Percentiles rank a stretch among this genome's conserved stretches.
phyloP scores from a whole-genome alignment of 2,797 vertebrate species.

The Siniperca scherzeri region DNA sequence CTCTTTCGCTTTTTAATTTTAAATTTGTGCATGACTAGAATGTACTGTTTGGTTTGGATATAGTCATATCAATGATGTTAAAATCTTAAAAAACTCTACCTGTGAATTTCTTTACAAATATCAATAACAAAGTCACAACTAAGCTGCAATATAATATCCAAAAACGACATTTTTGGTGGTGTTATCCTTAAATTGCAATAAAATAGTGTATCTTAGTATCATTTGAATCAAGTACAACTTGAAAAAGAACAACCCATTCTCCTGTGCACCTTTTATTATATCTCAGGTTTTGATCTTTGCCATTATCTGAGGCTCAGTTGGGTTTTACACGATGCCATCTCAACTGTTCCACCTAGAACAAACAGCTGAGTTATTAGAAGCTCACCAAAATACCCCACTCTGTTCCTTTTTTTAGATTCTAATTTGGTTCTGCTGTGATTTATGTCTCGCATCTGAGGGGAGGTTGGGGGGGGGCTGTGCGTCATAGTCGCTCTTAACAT shows the following conservation, averaged over 20 bases:
- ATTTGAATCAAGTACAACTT: not conserved
- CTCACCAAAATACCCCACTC: conserved; percentile 74
- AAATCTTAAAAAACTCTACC: not conserved
- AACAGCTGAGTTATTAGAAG: conserved; percentile 72
- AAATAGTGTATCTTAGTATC: not conserved
- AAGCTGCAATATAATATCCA: not conserved
- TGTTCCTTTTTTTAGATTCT: conserved; percentile 83
- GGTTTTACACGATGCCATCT: conserved; percentile 59
- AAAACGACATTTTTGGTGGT: accelerated
- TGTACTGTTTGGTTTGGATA: not conserved
- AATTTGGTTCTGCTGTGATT: conserved; percentile 83
- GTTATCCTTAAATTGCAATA: not conserved
- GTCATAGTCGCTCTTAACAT: conserved; percentile 74
- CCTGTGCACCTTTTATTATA: conserved; percentile 9
- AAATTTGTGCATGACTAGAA: not conserved
- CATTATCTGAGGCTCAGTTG: conserved; percentile 40
- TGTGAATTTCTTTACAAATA: not conserved
- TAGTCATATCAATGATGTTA: not conserved
- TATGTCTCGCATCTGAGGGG: conserved; percentile 78
- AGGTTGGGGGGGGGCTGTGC: conserved; percentile 52
- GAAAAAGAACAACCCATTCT: not conserved
- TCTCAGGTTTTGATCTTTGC: conserved; percentile 27
- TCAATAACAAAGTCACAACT: not conserved
- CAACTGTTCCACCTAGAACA: conserved; percentile 71
- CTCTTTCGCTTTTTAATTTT: not conserved